These are phyloP conservation scores for Eulemur rubriventer DNA, from an alignment of 2,797 vertebrate species.

Conservation along the genomic window DNA sequence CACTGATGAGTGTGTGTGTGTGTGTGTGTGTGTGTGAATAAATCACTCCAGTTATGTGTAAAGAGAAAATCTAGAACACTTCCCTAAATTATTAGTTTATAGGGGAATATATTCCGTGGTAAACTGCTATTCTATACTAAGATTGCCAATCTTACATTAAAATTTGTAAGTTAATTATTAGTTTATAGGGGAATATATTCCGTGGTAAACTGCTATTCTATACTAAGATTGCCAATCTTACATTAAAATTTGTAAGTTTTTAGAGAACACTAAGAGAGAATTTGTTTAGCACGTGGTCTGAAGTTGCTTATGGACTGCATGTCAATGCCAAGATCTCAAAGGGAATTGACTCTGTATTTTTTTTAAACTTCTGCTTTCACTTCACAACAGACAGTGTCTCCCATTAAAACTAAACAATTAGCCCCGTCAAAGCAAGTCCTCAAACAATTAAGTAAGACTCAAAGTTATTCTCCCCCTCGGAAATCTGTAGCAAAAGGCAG, in stretches of 20 bases:
- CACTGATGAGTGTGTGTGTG: neutral
- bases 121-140: neutral
- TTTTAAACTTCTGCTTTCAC: slow-evolving; percentile 22
- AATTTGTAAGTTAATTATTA: neutral
- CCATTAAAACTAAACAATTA: neutral
- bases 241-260: neutral
- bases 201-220: neutral
- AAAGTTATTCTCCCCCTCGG: neutral
- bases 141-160: neutral
- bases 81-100: neutral
- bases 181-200: neutral
- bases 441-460: neutral
- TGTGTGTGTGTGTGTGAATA: neutral
- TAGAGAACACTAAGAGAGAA: neutral
- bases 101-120: neutral
- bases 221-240: neutral
- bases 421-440: neutral
- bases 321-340: neutral
- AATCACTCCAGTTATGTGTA: neutral
- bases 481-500: neutral
- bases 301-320: neutral
- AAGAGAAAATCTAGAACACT: slow-evolving; percentile 26
- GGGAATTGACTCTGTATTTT: neutral
- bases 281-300: neutral
- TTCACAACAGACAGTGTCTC: neutral